Percentiles rank a stretch among this genome's conserved stretches.
Evolutionary conservation across 2,113 vertebrate species (phyloP).

Genomic region (Gymnocephalus cernua): DNA sequence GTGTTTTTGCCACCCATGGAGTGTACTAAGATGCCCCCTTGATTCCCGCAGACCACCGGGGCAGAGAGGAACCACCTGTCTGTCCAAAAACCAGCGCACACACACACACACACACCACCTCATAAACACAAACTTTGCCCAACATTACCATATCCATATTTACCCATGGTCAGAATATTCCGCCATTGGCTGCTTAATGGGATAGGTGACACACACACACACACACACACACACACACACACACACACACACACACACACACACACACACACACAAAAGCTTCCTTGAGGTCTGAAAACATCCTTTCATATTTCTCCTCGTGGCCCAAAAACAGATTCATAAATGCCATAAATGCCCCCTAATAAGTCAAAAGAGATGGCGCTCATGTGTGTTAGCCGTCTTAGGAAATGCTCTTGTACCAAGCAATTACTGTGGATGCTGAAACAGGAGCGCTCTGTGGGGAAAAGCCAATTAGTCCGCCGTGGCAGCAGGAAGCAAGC

Average conservation of each 20-base stretch:
- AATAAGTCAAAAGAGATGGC: slow-evolving; percentile 66
- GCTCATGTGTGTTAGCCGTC: slow-evolving; percentile 30
- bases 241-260: slow-evolving; percentile 35
- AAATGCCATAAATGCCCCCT: slow-evolving; percentile 64
- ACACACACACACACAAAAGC: slow-evolving; percentile 33
- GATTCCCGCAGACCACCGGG: slow-evolving; percentile 74
- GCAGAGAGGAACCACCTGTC: slow-evolving; percentile 76
- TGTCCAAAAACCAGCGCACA: slow-evolving; percentile 51
- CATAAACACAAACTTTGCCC: slow-evolving; percentile 43
- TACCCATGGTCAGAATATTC: slow-evolving; percentile 62
- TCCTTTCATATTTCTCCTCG: slow-evolving; percentile 57
- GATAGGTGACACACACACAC: slow-evolving; percentile 8
- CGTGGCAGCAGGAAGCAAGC: slow-evolving; percentile 68
- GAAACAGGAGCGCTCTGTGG: slow-evolving; percentile 73
- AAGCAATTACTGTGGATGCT: slow-evolving; percentile 70
- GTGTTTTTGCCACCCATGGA: slow-evolving; percentile 70
- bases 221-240: slow-evolving; percentile 26
- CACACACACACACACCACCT: not conserved
- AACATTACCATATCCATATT: slow-evolving; percentile 78
- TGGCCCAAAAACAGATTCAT: slow-evolving; percentile 60
- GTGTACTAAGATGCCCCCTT: slow-evolving; percentile 52
- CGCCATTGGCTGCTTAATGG: slow-evolving; percentile 54
- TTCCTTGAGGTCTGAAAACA: slow-evolving; percentile 68
- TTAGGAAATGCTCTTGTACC: slow-evolving; percentile 49
- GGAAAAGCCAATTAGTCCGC: slow-evolving; percentile 76